phyloP scores from a whole-genome alignment of 2,113 vertebrate genomes.

The Corythoichthys intestinalis region DNA sequence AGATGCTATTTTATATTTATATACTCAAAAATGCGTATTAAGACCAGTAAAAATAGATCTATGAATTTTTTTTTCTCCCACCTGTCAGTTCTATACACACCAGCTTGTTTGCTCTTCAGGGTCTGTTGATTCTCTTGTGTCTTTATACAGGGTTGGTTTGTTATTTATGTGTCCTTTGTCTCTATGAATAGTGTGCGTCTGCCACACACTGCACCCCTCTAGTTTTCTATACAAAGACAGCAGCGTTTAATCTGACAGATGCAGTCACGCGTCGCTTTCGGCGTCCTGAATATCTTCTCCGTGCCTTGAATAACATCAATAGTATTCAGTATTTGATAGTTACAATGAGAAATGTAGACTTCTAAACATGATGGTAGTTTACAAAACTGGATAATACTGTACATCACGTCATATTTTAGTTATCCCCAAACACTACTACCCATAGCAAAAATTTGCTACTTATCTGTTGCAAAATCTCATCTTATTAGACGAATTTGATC shows the following conservation, averaged over 20 bases:
- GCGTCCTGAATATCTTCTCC: background rate
- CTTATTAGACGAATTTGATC: no score
- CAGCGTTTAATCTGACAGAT: slow-evolving; percentile 4
- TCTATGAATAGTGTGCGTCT: background rate
- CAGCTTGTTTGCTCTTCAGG: background rate
- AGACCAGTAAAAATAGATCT: background rate
- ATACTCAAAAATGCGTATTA: background rate
- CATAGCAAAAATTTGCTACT: no score
- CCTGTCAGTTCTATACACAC: background rate
- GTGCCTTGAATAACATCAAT: background rate
- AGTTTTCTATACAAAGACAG: background rate
- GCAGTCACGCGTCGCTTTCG: background rate
- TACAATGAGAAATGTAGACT: background rate
- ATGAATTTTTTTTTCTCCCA: no score
- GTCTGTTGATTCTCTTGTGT: background rate
- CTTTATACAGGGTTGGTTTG: background rate
- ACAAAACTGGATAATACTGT: background rate
- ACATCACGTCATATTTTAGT: background rate
- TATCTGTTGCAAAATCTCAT: no score
- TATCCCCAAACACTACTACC: no score
- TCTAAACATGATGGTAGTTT: background rate
- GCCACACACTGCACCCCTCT: background rate
- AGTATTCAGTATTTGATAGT: background rate
- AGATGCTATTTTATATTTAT: background rate
- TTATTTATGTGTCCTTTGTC: background rate